phyloP scores from a whole-genome alignment of 2,113 vertebrate species.

The Pionites leucogaster region DNA sequence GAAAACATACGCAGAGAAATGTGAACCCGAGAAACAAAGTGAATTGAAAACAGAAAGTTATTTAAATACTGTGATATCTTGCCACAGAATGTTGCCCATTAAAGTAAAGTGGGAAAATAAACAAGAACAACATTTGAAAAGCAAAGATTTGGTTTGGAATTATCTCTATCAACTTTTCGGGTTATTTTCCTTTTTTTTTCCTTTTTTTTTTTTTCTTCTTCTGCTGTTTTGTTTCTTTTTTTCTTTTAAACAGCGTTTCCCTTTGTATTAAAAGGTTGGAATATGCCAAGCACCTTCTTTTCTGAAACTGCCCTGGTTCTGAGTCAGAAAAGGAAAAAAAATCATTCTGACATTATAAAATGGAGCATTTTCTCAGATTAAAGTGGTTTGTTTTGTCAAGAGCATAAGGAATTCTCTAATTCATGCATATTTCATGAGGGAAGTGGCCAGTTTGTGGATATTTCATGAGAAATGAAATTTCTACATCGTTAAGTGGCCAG shows the following conservation, averaged over 20 bases:
- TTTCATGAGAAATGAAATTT: constrained; percentile 44
- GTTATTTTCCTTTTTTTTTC: no score
- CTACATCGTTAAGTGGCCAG: background rate
- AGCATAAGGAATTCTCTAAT: background rate
- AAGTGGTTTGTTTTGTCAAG: constrained; percentile 30
- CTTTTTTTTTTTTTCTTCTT: background rate
- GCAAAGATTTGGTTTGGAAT: constrained; percentile 21
- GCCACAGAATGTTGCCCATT: background rate
- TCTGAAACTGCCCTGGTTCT: background rate
- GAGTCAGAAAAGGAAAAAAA: background rate
- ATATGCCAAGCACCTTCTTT: background rate
- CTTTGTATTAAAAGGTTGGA: background rate
- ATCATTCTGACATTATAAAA: background rate
- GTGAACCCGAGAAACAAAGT: background rate
- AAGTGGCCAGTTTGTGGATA: constrained; percentile 19
- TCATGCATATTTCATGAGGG: constrained; percentile 36
- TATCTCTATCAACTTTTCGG: background rate
- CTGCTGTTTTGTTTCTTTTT: background rate
- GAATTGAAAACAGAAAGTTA: background rate
- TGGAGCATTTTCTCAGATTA: background rate
- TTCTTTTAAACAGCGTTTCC: background rate
- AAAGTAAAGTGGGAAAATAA: constrained; percentile 25
- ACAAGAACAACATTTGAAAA: background rate
- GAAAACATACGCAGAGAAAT: background rate
- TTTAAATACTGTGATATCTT: background rate